phyloP scores from a whole-genome alignment of 2,797 vertebrate genomes.

The Enteromius paludinosus region DNA sequence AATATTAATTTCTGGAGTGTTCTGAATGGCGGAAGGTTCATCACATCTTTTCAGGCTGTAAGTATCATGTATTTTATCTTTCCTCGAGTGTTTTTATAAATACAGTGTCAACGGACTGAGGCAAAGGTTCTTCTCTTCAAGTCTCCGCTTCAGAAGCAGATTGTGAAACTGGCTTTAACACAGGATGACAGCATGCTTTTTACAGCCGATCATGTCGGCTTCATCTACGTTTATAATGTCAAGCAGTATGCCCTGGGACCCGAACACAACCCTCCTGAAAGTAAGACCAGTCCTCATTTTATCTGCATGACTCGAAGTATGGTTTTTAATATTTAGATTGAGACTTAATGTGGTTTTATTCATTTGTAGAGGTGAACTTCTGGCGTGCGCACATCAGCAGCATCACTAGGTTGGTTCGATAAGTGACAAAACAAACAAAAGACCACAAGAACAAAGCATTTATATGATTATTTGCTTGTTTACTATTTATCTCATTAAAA shows the following conservation, averaged over 20 bases:
- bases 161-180: conserved; percentile 72
- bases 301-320: conserved; percentile 10
- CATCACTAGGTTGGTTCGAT: conserved; percentile 69
- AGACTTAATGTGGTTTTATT: not conserved
- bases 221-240: conserved; percentile 68
- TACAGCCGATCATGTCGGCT: conserved; percentile 71
- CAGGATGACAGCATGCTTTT: conserved; percentile 61
- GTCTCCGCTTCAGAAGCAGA: conserved; percentile 72
- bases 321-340: not conserved
- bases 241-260: conserved; percentile 64
- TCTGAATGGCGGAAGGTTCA: conserved; percentile 63
- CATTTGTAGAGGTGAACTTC: conserved; percentile 67
- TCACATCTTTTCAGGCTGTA: conserved; percentile 78
- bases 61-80: conserved; percentile 57
- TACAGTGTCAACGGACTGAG: not conserved
- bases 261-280: conserved; percentile 62
- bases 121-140: conserved; percentile 45
- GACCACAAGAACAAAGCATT: not conserved
- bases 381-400: conserved; percentile 75
- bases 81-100: conserved; percentile 19
- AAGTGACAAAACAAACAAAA: not conserved
- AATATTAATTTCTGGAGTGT: conserved; percentile 79
- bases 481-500: not conserved
- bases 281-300: conserved; percentile 39
- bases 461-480: not conserved